Evolutionary conservation across 2,797 vertebrate genomes (phyloP).

Genomic region (Malacoraja senta): DNA sequence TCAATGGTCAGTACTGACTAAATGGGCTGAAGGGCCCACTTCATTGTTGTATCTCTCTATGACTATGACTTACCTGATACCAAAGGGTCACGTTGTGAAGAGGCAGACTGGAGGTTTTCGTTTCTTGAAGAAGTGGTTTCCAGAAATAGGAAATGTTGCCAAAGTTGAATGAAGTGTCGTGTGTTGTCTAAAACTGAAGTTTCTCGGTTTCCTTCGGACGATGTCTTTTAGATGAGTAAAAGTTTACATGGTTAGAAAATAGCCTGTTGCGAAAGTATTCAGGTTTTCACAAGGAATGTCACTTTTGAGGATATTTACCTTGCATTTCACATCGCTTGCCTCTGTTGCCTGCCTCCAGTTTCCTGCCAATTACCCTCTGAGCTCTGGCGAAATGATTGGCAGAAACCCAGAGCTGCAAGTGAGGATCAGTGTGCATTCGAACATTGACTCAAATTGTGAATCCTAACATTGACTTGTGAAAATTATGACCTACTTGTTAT

Average conservation of each 20-base stretch:
- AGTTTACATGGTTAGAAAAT: not conserved
- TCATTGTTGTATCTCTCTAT: too few relatives aligned
- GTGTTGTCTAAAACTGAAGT: not conserved
- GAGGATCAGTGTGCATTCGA: not conserved
- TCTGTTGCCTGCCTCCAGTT: not conserved
- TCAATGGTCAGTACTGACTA: too few relatives aligned
- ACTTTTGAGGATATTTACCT: not conserved
- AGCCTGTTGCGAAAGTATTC: not conserved
- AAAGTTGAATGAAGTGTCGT: not conserved
- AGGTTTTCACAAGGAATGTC: not conserved
- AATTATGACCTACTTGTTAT: conserved; percentile 3
- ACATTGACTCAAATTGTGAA: not conserved
- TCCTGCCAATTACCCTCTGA: not conserved
- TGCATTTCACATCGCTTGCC: not conserved
- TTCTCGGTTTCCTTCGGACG: not conserved
- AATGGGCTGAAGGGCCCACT: too few relatives aligned
- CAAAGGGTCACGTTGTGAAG: not conserved
- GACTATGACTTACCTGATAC: not conserved
- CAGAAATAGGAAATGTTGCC: not conserved
- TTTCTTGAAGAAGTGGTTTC: not conserved
- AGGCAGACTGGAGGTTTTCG: not conserved
- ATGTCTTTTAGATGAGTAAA: not conserved
- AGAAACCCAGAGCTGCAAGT: conserved; percentile 14
- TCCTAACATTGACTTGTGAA: not conserved
- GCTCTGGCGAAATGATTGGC: not conserved